These are phyloP conservation scores for Aradophagus sp. DNA, from an alignment of 1,140 invertebrate genomes.

Conservation along the genomic window DNA sequence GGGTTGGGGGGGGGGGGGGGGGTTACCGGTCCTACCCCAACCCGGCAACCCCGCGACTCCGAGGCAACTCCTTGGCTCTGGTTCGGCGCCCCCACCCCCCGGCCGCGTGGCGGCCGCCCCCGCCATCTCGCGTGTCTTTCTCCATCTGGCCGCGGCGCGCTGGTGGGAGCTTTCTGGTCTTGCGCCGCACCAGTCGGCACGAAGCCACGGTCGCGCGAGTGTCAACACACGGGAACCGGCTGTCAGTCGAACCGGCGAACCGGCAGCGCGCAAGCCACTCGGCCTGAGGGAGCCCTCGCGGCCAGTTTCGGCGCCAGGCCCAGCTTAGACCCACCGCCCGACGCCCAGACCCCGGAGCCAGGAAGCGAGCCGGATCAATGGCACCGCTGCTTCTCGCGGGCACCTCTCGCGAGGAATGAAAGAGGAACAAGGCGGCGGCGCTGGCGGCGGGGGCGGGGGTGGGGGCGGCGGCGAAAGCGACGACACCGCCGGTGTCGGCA, in stretches of 20 bases:
- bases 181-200: constrained; percentile 73
- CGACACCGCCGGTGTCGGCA: constrained; percentile 19
- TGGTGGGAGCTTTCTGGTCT: constrained; percentile 70
- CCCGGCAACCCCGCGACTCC: constrained; percentile 55
- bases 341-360: background rate
- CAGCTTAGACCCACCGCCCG: background rate
- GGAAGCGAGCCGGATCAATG: constrained; percentile 6
- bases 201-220: constrained; percentile 71
- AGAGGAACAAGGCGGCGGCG: constrained; percentile 35
- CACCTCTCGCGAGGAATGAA: constrained; percentile 37
- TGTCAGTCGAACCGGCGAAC: constrained; percentile 59
- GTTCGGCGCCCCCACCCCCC: constrained; percentile 40
- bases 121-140: constrained; percentile 39
- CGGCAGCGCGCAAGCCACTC: constrained; percentile 44
- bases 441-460: constrained; percentile 31
- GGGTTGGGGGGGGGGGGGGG: background rate
- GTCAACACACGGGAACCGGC: constrained; percentile 61
- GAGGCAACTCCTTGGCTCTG: constrained; percentile 37
- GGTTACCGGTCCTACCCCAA: constrained; percentile 64
- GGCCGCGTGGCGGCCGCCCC: constrained; percentile 30
- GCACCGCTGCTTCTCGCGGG: constrained; percentile 14
- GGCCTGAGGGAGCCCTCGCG: background rate
- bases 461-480: constrained; percentile 33
- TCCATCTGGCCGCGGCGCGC: constrained; percentile 25
- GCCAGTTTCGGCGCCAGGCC: constrained; percentile 5